These are phyloP conservation scores for Manduca sexta DNA, from an alignment of 1,140 invertebrate species.

Conservation along the genomic window DNA sequence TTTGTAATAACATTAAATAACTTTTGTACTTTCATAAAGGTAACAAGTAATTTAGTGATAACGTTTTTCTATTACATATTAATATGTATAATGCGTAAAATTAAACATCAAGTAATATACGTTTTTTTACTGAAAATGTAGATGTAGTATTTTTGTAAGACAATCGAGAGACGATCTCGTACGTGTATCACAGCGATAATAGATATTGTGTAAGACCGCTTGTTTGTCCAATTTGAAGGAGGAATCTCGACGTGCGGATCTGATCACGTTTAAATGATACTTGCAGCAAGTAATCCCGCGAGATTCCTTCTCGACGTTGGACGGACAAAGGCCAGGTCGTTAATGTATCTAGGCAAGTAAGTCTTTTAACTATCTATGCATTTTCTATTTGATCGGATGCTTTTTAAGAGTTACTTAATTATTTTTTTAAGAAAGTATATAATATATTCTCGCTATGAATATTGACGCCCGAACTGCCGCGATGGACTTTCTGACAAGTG, in stretches of 20 bases:
- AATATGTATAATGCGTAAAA: conserved; percentile 60
- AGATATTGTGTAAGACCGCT: conserved; percentile 51
- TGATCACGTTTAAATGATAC: conserved; percentile 2
- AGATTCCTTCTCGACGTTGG: conserved; percentile 45
- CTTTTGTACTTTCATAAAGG: conserved; percentile 70
- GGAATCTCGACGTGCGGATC: conserved; percentile 24
- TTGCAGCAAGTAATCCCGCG: not conserved
- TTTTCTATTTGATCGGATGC: conserved; percentile 49
- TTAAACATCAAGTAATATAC: conserved; percentile 62
- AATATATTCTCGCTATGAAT: not conserved
- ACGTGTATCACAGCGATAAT: conserved; percentile 71
- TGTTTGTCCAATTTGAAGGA: conserved; percentile 39
- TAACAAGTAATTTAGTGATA: conserved; percentile 66
- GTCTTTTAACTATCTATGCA: conserved; percentile 41
- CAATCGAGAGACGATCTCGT: conserved; percentile 47
- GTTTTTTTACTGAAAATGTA: conserved; percentile 69
- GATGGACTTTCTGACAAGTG: too few species aligned
- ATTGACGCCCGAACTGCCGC: too few species aligned
- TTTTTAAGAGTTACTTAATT: conserved; percentile 21
- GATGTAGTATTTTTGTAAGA: conserved; percentile 70
- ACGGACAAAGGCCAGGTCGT: conserved; percentile 33
- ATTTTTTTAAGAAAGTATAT: too few species aligned
- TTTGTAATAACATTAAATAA: conserved; percentile 52
- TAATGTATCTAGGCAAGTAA: conserved; percentile 48
- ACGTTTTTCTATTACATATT: conserved; percentile 54